phyloP scores from a whole-genome alignment of 2,888 invertebrate species.

The Tryphoninae sp. region DNA sequence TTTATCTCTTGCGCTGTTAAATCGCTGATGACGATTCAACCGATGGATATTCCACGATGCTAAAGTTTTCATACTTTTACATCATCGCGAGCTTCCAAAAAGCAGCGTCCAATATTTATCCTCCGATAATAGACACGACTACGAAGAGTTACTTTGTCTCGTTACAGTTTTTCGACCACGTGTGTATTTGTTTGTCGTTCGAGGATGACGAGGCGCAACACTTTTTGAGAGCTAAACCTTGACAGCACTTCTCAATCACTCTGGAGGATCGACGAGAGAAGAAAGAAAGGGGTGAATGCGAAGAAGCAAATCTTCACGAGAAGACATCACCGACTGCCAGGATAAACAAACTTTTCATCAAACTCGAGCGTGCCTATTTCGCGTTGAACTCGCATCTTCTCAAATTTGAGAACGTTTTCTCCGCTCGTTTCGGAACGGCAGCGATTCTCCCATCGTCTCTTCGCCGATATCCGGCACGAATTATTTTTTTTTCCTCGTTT shows the following conservation, averaged over 20 bases:
- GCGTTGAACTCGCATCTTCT: background rate
- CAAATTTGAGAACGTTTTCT: background rate
- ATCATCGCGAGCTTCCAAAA: slow-evolving; percentile 4
- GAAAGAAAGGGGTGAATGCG: background rate
- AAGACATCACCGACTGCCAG: slow-evolving; percentile 35
- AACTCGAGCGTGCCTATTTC: slow-evolving; percentile 6
- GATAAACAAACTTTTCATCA: slow-evolving; percentile 40
- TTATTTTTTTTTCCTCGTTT: background rate
- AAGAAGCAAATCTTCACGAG: slow-evolving; percentile 7
- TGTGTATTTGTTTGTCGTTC: slow-evolving; percentile 8
- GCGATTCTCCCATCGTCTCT: background rate
- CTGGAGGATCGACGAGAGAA: slow-evolving; percentile 10
- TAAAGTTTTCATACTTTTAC: slow-evolving; percentile 2
- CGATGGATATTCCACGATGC: slow-evolving; percentile 27
- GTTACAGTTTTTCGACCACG: background rate
- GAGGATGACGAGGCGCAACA: slow-evolving; percentile 14
- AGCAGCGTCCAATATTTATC: background rate
- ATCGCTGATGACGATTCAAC: slow-evolving; percentile 29
- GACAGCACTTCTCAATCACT: slow-evolving; percentile 17
- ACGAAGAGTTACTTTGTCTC: background rate
- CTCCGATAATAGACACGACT: background rate
- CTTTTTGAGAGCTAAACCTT: slow-evolving; percentile 24
- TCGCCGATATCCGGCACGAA: background rate
- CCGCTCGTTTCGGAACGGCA: background rate
- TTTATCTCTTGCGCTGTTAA: slow-evolving; percentile 3